phyloP scores from a whole-genome alignment of 1,140 invertebrate species.

The Samia ricini region DNA sequence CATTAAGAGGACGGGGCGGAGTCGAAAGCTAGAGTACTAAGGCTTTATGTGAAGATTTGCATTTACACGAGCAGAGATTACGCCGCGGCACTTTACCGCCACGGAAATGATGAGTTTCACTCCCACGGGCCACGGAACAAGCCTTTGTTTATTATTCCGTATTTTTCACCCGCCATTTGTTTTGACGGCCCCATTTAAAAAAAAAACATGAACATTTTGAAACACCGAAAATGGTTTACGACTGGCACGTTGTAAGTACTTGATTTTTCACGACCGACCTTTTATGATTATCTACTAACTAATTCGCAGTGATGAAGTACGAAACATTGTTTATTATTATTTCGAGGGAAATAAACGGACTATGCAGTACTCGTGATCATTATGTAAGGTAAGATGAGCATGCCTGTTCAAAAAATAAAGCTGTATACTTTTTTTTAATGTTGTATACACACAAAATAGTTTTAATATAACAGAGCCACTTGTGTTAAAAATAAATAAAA shows the following conservation, averaged over 20 bases:
- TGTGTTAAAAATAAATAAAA: no score
- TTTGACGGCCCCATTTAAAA: slow-evolving; percentile 59
- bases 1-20: slow-evolving; percentile 54
- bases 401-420: no score
- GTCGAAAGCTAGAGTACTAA: slow-evolving; percentile 32
- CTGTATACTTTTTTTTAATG: no score
- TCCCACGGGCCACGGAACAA: slow-evolving; percentile 52
- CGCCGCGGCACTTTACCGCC: slow-evolving; percentile 69
- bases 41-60: slow-evolving; percentile 76
- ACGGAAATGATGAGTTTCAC: slow-evolving; percentile 59
- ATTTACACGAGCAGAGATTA: slow-evolving; percentile 77
- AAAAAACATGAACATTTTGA: slow-evolving; percentile 46
- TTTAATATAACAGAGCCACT: no score
- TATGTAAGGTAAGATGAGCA: no score
- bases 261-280: slow-evolving; percentile 29
- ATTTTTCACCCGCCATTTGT: slow-evolving; percentile 70
- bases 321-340: background rate
- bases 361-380: no score
- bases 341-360: background rate
- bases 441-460: no score
- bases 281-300: slow-evolving; percentile 21
- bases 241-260: slow-evolving; percentile 21
- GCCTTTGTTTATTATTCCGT: slow-evolving; percentile 68
- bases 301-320: background rate
- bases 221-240: slow-evolving; percentile 41